Percentiles rank a stretch among this genome's conserved stretches.
These are phyloP conservation scores for Stramonita haemastoma DNA, from an alignment of 2,888 invertebrate genomes.

Conservation along the genomic window DNA sequence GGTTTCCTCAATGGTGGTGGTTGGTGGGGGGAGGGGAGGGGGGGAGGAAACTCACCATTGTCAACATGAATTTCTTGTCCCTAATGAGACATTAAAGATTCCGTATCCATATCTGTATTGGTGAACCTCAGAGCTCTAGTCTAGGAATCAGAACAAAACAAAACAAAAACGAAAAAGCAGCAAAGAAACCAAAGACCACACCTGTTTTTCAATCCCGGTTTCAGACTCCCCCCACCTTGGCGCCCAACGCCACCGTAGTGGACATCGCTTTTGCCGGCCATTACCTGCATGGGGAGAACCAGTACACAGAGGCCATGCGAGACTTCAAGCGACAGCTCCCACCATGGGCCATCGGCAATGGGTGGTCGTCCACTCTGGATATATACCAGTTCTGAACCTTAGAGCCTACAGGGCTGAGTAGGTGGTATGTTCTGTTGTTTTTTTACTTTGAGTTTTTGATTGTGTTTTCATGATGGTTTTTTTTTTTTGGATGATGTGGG, in stretches of 20 bases:
- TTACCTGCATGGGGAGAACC: constrained; percentile 61
- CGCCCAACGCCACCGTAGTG: constrained; percentile 50
- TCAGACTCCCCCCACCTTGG: constrained; percentile 41
- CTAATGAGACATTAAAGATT: too few relatives aligned
- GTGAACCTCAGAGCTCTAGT: too few relatives aligned
- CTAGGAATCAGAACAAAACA: too few relatives aligned
- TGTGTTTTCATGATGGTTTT: background rate
- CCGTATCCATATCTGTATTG: too few relatives aligned
- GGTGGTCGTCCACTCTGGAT: constrained; percentile 66
- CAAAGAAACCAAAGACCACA: too few relatives aligned
- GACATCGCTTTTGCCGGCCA: constrained; percentile 69
- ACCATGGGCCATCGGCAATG: constrained; percentile 58
- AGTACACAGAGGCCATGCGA: constrained; percentile 55
- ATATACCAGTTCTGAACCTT: constrained; percentile 58
- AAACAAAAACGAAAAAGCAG: too few relatives aligned
- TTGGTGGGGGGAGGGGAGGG: background rate
- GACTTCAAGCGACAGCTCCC: constrained; percentile 56
- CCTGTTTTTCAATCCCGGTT: background rate
- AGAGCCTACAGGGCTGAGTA: background rate
- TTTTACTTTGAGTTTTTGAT: background rate
- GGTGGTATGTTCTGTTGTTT: background rate
- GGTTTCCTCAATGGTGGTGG: background rate
- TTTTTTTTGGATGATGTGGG: background rate
- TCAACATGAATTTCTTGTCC: too few relatives aligned
- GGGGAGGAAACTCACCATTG: too few relatives aligned